Evolutionary conservation across 23 tunicate genomes (phyloP), one percentile per base, ranked within the genome.

Genomic region (Diplosoma virens): DNA sequence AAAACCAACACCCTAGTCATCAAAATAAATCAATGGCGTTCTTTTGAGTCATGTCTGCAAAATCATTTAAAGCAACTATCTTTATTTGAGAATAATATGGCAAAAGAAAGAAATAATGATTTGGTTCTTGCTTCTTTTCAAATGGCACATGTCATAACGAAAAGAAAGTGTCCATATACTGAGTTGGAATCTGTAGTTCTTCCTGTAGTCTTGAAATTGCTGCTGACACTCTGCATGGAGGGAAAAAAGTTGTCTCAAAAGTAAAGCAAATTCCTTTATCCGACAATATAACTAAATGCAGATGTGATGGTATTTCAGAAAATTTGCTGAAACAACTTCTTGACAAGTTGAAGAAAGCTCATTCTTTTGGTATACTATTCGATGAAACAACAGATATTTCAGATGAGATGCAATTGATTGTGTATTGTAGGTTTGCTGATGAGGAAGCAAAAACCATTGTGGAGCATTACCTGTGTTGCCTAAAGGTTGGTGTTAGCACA

Each of bases 301-400:
- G 79, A 70, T 71, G 68, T 71, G 1, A 61, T 1, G 18, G 34
- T 24, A 81, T 70, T 4, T 35, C 86, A 17, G 58, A 37, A 71
- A 31, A 32, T 1, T 17, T 81, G 17, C 50, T 66, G 32, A 41
- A 81, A 22, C 53, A 31, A 20, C 16, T 81, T 1, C 27, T 81
- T 20, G 55, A 1, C 31, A 81, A 81, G 68, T 24, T 70, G 27
- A 47, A 2, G 11, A 27, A 81, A 33, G 69, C 86, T 1, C 79
- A 76, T 1, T 71, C 46, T 2, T 71, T 32, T 71, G 79, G 53
- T 1, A 27, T 81, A n/a, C 86, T 70, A 24, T 56, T 81, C 47
- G 86, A 71, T 54, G 86, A 81, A 81, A 81, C 79, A 3, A 79
- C 84, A 27, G 84, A 79, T 66, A 67, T 79, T 2, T 25, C 59